Base-by-base conservation (phyloP, 2,113 vertebrate genomes). In the Oncorhynchus kisutch region DNA sequence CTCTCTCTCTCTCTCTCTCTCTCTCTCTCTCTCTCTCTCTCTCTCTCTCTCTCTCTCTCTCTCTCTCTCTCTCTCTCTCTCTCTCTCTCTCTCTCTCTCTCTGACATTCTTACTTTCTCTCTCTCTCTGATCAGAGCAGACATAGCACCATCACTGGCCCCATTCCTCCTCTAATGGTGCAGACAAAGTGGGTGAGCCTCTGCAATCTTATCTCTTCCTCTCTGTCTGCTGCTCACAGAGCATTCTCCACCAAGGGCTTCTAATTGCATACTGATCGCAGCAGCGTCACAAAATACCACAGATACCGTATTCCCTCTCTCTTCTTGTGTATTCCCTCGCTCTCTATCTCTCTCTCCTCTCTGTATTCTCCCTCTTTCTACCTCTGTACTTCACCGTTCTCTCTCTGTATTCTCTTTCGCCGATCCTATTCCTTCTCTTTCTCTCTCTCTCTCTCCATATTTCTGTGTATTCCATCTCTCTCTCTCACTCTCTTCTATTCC, bases 91-190 rank as follows among this genome's bases (percentile, higher is more conserved):
- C 25, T 18, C 25, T 18, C 48, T 51, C 24, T 27, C 51, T 24
- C 51, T 27, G 34, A 34, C 71, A 9, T 27, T 62, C 51, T n/a
- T 27, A 8, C 51, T 34, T 4, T 75, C 84, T 82, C 87, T 86
- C 84, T 67, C 7, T 75, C 65, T 67, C 45, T 67, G 29, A 34
- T 87, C 85, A 85, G 81, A 84, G 72, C 79, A 72, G 49, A 82
- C 84, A 80, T 81, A 88, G 80, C 84, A 79, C 86, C 86, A 90
- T 90, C 83, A 64, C 77, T 60, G n/a, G 90, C 86, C 49, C 83
- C 85, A 90, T 91, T 90, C 89, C 86, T 90, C 82, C 79, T 34
- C 80, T 90, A 91, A 90, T 88, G 81, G 89, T 1, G 71, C 88
- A 87, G 87, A 87, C 87, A 89, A 88, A 85, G 84, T n/a, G 20